Percentiles rank a stretch among this genome's conserved stretches.
These are phyloP conservation scores for Euthynnus affinis DNA, from an alignment of 2,797 vertebrate species.

Conservation along the genomic window DNA sequence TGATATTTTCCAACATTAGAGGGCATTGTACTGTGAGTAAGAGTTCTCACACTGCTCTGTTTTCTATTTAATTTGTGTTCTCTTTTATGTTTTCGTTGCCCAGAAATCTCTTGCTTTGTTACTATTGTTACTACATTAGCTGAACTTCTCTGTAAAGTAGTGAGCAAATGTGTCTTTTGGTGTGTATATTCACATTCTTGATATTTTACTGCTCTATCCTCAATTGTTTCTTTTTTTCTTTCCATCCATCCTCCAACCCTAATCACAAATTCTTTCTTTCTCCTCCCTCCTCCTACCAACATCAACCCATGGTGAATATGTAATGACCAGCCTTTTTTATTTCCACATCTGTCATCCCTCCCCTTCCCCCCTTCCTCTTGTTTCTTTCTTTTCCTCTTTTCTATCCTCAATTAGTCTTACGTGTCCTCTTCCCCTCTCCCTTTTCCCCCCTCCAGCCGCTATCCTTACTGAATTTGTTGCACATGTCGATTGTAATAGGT, in stretches of 20 bases:
- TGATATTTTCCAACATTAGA: slow-evolving; percentile 38
- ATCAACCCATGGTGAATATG: slow-evolving; percentile 55
- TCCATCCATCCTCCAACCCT: slow-evolving; percentile 29
- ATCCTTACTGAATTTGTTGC: slow-evolving; percentile 37
- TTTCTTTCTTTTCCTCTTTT: slow-evolving; percentile 19
- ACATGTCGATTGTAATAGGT: slow-evolving; percentile 52
- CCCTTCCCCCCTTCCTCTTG: slow-evolving; percentile 19
- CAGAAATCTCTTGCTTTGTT: no score
- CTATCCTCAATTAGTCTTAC: slow-evolving; percentile 44
- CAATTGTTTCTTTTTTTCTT: neutral
- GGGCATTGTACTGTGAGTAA: slow-evolving; percentile 31
- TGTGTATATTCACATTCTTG: slow-evolving; percentile 14
- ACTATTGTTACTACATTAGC: neutral
- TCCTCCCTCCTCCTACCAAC: slow-evolving; percentile 40
- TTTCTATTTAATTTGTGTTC: slow-evolving; percentile 16
- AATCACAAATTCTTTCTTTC: slow-evolving; percentile 43
- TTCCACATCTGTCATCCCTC: slow-evolving; percentile 42
- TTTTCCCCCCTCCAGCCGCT: slow-evolving; percentile 4
- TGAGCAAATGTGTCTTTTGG: slow-evolving; percentile 8
- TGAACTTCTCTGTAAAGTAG: slow-evolving; percentile 21
- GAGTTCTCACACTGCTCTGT: neutral
- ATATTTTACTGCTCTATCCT: slow-evolving; percentile 17
- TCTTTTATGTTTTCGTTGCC: neutral
- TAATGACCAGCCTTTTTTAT: slow-evolving; percentile 55
- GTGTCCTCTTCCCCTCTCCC: slow-evolving; percentile 10